These are phyloP conservation scores for Trypoxylon attenuatum DNA, from an alignment of 2,888 invertebrate species.

Conservation along the genomic window DNA sequence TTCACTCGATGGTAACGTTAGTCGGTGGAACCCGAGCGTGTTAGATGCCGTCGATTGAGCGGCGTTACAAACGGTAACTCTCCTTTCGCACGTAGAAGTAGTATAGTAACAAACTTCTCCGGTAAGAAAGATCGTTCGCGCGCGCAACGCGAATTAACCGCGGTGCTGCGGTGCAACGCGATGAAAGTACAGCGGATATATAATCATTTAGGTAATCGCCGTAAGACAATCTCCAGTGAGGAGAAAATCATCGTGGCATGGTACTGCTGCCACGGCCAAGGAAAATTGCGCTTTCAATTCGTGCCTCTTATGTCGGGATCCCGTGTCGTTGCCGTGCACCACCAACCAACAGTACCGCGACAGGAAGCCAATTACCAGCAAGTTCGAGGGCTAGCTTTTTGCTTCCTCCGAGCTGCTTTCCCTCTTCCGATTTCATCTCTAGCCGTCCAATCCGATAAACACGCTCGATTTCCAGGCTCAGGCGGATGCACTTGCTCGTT, in stretches of 20 bases:
- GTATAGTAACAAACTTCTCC: slow-evolving; percentile 32
- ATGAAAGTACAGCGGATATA: slow-evolving; percentile 61
- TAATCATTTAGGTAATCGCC: slow-evolving; percentile 64
- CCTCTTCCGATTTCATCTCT: not conserved
- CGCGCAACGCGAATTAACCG: slow-evolving; percentile 44
- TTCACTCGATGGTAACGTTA: slow-evolving; percentile 24
- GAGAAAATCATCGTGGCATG: slow-evolving; percentile 45
- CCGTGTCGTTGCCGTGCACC: slow-evolving; percentile 2
- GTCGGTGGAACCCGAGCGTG: not conserved
- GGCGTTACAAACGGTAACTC: slow-evolving; percentile 17
- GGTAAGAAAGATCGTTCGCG: slow-evolving; percentile 37
- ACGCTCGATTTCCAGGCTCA: not conserved
- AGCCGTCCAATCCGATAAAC: not conserved
- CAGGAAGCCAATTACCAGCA: slow-evolving; percentile 15
- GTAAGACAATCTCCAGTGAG: slow-evolving; percentile 58
- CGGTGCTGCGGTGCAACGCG: too few species aligned
- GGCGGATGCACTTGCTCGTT: too few species aligned
- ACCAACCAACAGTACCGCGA: slow-evolving; percentile 1
- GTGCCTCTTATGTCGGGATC: slow-evolving; percentile 29
- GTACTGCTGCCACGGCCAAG: slow-evolving; percentile 57
- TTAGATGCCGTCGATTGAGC: slow-evolving; percentile 11
- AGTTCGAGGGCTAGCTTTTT: slow-evolving; percentile 5
- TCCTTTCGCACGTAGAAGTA: slow-evolving; percentile 28
- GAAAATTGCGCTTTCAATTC: slow-evolving; percentile 56
- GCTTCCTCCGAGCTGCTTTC: not conserved